Conservation (phyloP, 2,113 vertebrate genomes). For the Carassius carassius region DNA sequence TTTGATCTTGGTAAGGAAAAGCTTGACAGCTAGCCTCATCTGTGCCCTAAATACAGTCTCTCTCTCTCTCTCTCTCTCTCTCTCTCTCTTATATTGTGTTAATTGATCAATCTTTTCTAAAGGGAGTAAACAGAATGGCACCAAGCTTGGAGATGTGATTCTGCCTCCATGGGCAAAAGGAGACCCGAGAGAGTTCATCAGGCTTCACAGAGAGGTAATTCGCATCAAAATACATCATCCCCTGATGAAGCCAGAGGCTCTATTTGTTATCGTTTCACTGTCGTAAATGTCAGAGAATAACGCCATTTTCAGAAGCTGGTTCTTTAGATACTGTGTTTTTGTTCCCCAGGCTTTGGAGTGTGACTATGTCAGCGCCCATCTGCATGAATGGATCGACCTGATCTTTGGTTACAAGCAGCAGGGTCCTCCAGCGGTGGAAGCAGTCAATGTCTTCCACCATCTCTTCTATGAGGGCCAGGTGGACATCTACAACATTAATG, state of each 20-base stretch:
- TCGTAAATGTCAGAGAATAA: neutral
- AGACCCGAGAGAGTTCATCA: slow-evolving; percentile 96
- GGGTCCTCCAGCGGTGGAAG: slow-evolving; percentile 93
- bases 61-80: neutral
- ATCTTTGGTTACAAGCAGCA: slow-evolving; percentile 99
- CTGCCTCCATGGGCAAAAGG: slow-evolving; percentile 97
- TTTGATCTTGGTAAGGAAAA: slow-evolving; percentile 88
- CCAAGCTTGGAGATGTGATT: slow-evolving; percentile 91
- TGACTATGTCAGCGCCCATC: slow-evolving; percentile 94
- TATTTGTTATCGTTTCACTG: neutral
- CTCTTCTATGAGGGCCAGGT: slow-evolving; percentile 99
- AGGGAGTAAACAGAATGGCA: slow-evolving; percentile 98
- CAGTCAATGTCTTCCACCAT: slow-evolving; percentile 98
- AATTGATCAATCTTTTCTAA: slow-evolving; percentile 25
- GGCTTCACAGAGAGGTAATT: slow-evolving; percentile 92
- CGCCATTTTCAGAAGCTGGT: neutral
- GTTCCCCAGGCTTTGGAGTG: slow-evolving; percentile 90
- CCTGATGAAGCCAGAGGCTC: neutral
- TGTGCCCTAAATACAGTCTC: neutral
- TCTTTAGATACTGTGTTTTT: neutral
- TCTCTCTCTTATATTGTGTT: neutral
- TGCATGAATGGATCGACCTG: slow-evolving; percentile 98
- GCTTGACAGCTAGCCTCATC: neutral
- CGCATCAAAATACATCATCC: neutral
- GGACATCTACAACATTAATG: slow-evolving; percentile 99